A percentile compares a stretch with the other conserved stretches of the same genome.
These are phyloP conservation scores for Bellardia bayeri DNA, from an alignment of 2,888 invertebrate species.

Conservation along the genomic window DNA sequence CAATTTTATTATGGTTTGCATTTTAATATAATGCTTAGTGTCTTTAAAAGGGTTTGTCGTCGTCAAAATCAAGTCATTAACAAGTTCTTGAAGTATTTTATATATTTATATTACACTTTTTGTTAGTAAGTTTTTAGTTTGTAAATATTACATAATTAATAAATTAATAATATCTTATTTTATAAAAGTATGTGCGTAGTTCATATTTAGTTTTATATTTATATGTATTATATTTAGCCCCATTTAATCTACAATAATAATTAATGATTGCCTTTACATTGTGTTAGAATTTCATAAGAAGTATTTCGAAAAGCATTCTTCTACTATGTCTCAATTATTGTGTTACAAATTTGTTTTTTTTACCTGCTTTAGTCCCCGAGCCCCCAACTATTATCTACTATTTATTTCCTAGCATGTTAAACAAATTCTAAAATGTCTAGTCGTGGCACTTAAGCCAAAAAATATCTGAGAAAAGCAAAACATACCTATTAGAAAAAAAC, in stretches of 20 bases:
- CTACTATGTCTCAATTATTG: not conserved
- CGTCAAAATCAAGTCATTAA: too few relatives aligned
- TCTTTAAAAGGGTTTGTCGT: too few relatives aligned
- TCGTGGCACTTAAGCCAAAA: not conserved
- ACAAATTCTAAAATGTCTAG: constrained; percentile 38
- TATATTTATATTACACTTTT: not conserved
- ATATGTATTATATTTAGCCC: not conserved
- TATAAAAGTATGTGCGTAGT: too few relatives aligned
- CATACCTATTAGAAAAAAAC: too few relatives aligned
- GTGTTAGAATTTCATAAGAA: not conserved
- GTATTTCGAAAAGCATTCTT: too few relatives aligned
- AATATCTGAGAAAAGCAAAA: too few relatives aligned
- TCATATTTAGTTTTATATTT: not conserved
- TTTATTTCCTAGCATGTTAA: not conserved
- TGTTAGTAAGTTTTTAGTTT: too few relatives aligned
- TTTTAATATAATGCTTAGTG: too few relatives aligned
- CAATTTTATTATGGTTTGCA: too few relatives aligned
- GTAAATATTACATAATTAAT: too few relatives aligned
- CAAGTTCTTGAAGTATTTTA: too few relatives aligned
- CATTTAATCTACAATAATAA: not conserved
- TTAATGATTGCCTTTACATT: not conserved
- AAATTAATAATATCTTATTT: too few relatives aligned
- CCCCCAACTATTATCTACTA: not conserved
- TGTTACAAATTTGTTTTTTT: not conserved
- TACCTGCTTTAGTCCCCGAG: not conserved